phyloP scores from a whole-genome alignment of 1,140 invertebrate genomes.

The Chlorops oryzae region DNA sequence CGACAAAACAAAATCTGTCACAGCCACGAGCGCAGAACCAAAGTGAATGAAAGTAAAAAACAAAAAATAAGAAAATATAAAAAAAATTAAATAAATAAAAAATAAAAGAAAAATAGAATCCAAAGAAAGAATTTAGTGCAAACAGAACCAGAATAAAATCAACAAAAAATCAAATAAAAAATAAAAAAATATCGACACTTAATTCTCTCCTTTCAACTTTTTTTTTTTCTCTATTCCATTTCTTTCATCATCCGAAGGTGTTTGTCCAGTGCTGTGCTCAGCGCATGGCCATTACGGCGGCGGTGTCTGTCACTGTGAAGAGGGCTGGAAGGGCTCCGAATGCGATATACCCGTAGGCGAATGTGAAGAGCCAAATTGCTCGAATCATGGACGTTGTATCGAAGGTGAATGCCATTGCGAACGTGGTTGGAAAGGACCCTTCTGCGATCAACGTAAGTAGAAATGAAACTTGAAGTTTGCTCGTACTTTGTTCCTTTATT shows the following conservation, averaged over 20 bases:
- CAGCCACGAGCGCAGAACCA: no score
- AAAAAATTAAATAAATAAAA: no score
- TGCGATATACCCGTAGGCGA: conserved; percentile 88
- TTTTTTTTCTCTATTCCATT: conserved; percentile 3
- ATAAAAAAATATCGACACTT: not conserved
- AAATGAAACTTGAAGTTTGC: no score
- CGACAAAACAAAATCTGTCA: no score
- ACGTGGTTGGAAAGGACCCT: conserved; percentile 80
- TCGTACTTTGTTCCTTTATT: no score
- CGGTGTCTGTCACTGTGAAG: conserved; percentile 92
- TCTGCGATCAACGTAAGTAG: conserved; percentile 74
- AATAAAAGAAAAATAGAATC: no score
- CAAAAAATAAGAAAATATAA: no score
- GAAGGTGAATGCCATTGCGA: conserved; percentile 84
- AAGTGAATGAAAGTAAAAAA: no score
- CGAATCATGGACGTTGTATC: conserved; percentile 82
- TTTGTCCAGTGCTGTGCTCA: conserved; percentile 96
- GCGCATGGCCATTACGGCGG: conserved; percentile 93
- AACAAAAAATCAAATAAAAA: conserved; percentile 3
- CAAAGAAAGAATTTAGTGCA: no score
- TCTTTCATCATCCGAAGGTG: conserved; percentile 52
- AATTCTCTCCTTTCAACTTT: conserved; percentile 4
- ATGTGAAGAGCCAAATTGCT: conserved; percentile 88
- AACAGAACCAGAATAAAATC: not conserved
- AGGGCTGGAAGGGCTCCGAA: conserved; percentile 93